A percentile compares a stretch with the other conserved stretches of the same genome.
Conservation (phyloP, 2,797 vertebrate genomes). For the Odontamblyopus rebecca region DNA sequence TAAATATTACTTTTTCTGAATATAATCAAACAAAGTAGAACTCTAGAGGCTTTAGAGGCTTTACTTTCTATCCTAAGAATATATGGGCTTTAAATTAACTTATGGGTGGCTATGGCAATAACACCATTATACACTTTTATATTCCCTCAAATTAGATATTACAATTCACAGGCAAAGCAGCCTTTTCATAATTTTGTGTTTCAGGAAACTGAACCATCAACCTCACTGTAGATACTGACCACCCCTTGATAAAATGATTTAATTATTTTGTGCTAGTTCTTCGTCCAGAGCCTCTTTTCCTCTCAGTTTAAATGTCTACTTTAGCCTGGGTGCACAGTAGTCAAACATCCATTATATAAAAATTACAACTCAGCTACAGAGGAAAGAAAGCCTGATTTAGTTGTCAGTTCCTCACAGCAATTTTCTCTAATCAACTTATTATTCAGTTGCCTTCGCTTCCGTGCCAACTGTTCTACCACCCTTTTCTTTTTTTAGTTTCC, state of each 20-base stretch:
- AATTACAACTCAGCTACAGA: slow-evolving; percentile 39
- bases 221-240: background rate
- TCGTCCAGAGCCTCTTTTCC: background rate
- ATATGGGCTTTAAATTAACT: background rate
- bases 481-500: slow-evolving; percentile 1
- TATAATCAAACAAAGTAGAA: background rate
- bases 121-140: background rate
- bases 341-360: slow-evolving; percentile 48
- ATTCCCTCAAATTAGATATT: background rate
- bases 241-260: background rate
- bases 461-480: slow-evolving; percentile 8
- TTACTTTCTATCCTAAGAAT: background rate
- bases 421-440: slow-evolving; percentile 62
- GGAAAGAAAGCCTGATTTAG: slow-evolving; percentile 49
- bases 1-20: background rate
- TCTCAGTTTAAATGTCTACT: too few relatives aligned
- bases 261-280: background rate
- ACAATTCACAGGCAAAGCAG: background rate
- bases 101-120: background rate
- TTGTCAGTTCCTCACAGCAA: slow-evolving; percentile 58
- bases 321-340: slow-evolving; percentile 30
- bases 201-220: background rate
- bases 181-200: background rate
- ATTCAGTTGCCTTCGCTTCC: slow-evolving; percentile 24
- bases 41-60: background rate